These are phyloP conservation scores for Melanotaenia boesemani DNA, from an alignment of 2,797 vertebrate species.

Conservation along the genomic window DNA sequence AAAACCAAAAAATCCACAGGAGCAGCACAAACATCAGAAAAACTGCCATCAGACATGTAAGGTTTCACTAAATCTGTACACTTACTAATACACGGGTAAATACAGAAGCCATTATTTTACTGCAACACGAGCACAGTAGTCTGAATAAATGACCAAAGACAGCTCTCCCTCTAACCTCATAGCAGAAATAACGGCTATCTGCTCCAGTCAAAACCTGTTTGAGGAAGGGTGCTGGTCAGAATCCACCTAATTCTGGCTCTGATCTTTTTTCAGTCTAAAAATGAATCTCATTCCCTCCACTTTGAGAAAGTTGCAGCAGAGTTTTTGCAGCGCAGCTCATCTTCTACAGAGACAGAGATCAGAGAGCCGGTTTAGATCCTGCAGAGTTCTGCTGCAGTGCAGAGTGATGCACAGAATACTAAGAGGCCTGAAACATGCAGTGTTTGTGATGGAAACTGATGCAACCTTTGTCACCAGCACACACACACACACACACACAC, in stretches of 20 bases:
- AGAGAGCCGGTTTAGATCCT: constrained; percentile 12
- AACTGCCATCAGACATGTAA: too few species aligned
- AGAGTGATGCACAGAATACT: constrained; percentile 31
- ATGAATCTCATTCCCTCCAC: not conserved
- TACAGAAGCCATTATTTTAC: too few species aligned
- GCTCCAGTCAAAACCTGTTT: too few species aligned
- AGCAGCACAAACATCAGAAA: not conserved
- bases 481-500: not conserved
- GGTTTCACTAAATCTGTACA: not conserved
- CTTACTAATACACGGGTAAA: too few species aligned
- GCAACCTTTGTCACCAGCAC: constrained; percentile 17
- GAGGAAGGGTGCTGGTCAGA: not conserved
- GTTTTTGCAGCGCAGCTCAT: too few species aligned
- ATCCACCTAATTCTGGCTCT: not conserved
- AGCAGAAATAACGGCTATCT: too few species aligned
- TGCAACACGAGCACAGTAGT: too few species aligned
- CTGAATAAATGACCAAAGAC: too few species aligned
- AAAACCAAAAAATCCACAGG: not conserved
- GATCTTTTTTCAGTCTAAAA: too few species aligned
- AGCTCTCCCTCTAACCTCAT: too few species aligned
- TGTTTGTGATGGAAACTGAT: not conserved
- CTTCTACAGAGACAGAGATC: too few species aligned
- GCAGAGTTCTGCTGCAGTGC: constrained; percentile 37
- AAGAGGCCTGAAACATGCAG: constrained; percentile 17
- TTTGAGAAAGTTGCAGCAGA: too few species aligned